Base-by-base conservation (phyloP, 2,797 vertebrate genomes). In the Melanotaenia maccullochi region DNA sequence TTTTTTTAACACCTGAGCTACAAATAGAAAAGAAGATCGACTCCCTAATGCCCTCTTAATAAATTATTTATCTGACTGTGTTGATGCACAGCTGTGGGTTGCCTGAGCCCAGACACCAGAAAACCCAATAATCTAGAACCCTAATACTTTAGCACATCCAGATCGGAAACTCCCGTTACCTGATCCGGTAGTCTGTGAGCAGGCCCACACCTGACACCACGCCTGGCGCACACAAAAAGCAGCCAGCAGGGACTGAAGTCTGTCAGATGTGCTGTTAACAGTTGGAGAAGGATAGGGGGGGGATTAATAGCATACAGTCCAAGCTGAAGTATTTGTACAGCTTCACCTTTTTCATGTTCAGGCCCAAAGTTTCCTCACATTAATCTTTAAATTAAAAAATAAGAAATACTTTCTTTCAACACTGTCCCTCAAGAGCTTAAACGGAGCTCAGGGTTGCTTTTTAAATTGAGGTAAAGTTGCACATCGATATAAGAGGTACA, bases 131-230 rank as follows among this genome's bases (percentile, higher is more conserved):
- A 47, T 63, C 76, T 73, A 65, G 57, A 65, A 58, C 81, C 56
- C 63, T 25, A 60, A 65, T 71, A 58, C 68, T 60, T 65, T 61
- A 69, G 60, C 72, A 74, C 71, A 69, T 70, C 40, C 57, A 65
- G 75, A 79, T 83, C 40, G 56, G 89, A 91, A 91, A 87, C 86
- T 89, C 76, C 76, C 42, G 91, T 79, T 85, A 92, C 67, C 71
- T 30, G 83, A 93, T 73, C 78, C 47, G 51, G 56, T 60, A 13
- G 79, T 85, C 72, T 67, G 83, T 79, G 81, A 67, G 44, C 40
- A 11, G 52, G 60, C 14, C 52, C 47, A 71, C 73, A 87, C 74
- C 75, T 59, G 88, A 91, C 82, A 90, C 89, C 82, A 70, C 47
- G n/a, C 59, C 65, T 71, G 78, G 77, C 56, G 35, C 60, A 18